These are phyloP conservation scores for Barbus barbus DNA, from an alignment of 2,113 vertebrate species.

Conservation along the genomic window DNA sequence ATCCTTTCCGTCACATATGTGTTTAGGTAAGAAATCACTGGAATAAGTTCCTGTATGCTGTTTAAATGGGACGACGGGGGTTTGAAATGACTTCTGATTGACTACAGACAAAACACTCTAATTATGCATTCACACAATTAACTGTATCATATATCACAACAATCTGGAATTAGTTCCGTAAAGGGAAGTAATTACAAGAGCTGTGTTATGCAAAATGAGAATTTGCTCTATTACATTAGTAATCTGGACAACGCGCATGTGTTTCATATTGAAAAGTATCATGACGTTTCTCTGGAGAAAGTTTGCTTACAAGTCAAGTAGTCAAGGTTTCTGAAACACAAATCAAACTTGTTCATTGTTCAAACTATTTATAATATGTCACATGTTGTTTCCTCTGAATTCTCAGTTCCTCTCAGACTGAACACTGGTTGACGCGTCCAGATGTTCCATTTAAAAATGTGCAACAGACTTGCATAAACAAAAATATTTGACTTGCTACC, in stretches of 20 bases:
- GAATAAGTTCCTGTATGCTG: background rate
- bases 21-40: background rate
- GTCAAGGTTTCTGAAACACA: conserved; percentile 60
- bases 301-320: conserved; percentile 48
- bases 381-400: conserved; percentile 45
- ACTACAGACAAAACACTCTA: conserved; percentile 53
- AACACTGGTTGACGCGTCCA: conserved; percentile 60
- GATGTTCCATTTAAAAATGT: conserved; percentile 68
- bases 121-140: conserved; percentile 55
- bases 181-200: conserved; percentile 46
- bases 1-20: conserved; percentile 19
- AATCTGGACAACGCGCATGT: conserved; percentile 37
- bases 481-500: conserved; percentile 68
- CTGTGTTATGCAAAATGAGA: conserved; percentile 5
- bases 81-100: conserved; percentile 48
- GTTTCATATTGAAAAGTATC: conserved; percentile 59
- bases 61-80: background rate
- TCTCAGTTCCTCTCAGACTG: conserved; percentile 53
- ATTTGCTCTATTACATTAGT: conserved; percentile 24
- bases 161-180: conserved; percentile 53
- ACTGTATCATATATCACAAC: conserved; percentile 49
- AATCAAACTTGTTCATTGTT: conserved; percentile 52
- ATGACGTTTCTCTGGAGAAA: conserved; percentile 56
- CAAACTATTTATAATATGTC: conserved; percentile 63
- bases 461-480: conserved; percentile 55